Evolutionary conservation across 2,113 vertebrate genomes (phyloP), one percentile per base, ranked within the genome.

Genomic region (Centropristis striata): DNA sequence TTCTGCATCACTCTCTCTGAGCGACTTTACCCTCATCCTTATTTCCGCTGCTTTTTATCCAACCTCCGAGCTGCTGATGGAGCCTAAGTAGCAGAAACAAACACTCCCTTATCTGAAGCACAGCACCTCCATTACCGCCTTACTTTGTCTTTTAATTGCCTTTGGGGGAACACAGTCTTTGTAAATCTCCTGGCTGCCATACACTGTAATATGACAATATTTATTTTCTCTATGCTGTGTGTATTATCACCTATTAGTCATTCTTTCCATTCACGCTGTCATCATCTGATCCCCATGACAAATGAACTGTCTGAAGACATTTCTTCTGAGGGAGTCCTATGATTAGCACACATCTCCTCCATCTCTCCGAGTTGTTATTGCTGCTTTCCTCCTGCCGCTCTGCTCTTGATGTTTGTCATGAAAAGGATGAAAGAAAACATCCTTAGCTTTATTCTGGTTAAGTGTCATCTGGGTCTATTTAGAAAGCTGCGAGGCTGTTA

Each of bases 381-480:
- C 76, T 65, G 53, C 71, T 74, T 71, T 78, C 54, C 75, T 84
- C 57, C 75, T 77, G 78, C 68, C 4, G 63, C 80, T 73, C 57
- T 66, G 42, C 80, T 86, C 79, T 81, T 89, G 68, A 80, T 89
- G 79, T 90, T 86, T 84, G 75, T 86, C 85, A 78, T 80, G 71
- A 88, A 91, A 88, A 87, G 74, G 46, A 68, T 79, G 21, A 25
- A 39, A 49, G 47, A 61, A 63, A 75, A 44, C 13, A 61, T 72
- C 70, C 70, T 70, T 14, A 42, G 83, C 73, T 90, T 90, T 85
- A 82, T 88, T 86, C 71, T 79, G 63, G 58, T 86, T 84, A 77
- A 87, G 88, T 93, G 89, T 92, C 82, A 83, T 84, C 84, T 73
- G 87, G 78, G 84, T 90, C 60, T 90, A 64, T 90, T 91, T 89